Base-by-base conservation (phyloP, 1,140 invertebrate genomes). In the Lineus longissimus region DNA sequence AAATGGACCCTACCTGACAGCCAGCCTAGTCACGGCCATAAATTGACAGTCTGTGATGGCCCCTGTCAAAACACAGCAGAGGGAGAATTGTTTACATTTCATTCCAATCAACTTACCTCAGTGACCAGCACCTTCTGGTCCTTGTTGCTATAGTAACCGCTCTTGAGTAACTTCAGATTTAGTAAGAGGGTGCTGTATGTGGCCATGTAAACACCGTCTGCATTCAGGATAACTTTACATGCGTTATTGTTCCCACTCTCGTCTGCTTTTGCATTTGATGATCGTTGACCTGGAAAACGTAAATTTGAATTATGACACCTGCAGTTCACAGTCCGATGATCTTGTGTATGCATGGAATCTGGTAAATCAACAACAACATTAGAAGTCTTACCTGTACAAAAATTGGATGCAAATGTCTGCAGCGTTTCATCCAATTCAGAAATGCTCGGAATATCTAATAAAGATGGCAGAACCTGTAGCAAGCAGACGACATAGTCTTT, bases 201-300 rank as follows among this genome's bases (percentile, higher is more conserved):
- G 0, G 93, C 91, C 58, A 95, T 83, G 78, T 97, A 97, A 55
- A 97, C 91, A 55, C 93, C 93, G 84, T 97, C 94, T 23, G 93
- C 93, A 81, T 97, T 97, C 83, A 95, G 90, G 51, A 95, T 93
- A 25, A 90, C 63, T 41, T 19, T 57, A 41, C 60, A 25, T 45
- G 19, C 33, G 54, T 57, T 63, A 31, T 36, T 13, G 40, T 27
- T 51, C n/a, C 47, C 25, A 27, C 25, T 9, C 4, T 51, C 47
- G 9, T 51, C 47, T 7, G 47, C 6, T 51, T 19, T 51, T 4
- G 6, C 15, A 36, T 36, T 36, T 4, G 6, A 4, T 36, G 33
- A 36, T 7, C 33, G 33, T 15, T 36, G 33, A 36, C 33, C 33
- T 36, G 33, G 33, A 36, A 15, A 36, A 36, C n/a, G n/a, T n/a